Base-by-base conservation (phyloP, 2,888 invertebrate genomes). In the Trimorus sp. region DNA sequence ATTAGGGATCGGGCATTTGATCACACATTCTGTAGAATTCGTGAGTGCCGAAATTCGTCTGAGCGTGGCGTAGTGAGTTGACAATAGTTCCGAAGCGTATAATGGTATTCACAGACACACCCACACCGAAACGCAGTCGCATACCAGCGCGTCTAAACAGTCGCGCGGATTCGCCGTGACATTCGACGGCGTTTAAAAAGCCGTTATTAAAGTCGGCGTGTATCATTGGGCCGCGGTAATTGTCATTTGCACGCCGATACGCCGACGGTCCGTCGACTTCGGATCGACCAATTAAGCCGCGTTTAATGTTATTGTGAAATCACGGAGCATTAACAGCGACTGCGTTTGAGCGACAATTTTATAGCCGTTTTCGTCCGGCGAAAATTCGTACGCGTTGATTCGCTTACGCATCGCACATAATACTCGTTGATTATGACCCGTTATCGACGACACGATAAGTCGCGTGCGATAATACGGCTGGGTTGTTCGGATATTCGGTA, bases 351-450 rank as follows among this genome's bases (percentile, higher is more conserved):
- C 83, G 78, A 78, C 79, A 83, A 86, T 87, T 87, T 88, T 86
- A 87, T 86, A 86, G 82, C 76, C 85, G 84, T 86, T 88, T 85
- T 79, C 83, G 78, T 51, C 6, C 68, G n/a, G 70, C 71, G 82
- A 85, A 85, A 86, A 86, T 85, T 80, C 66, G 74, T 48, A n/a
- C 51, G 49, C 75, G 77, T 84, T 83, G 83, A 83, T 83, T 86
- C 83, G 84, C 69, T 82, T 80, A 81, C 60, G 53, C 74, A 71
- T 59, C 60, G 76, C 59, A 63, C 81, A 86, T 85, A 85, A 85
- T 80, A 63, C 84, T 74, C 78, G 71, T 65, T 74, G 76, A 82
- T 79, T 82, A 75, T 75, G 83, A 84, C 82, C 59, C 65, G 83
- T 85, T 82, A 82, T 51, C 79, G 85, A 79, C 82, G 85, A 84